These are phyloP conservation scores for Cariama cristata DNA, from an alignment of 2,113 vertebrate genomes.

Conservation along the genomic window DNA sequence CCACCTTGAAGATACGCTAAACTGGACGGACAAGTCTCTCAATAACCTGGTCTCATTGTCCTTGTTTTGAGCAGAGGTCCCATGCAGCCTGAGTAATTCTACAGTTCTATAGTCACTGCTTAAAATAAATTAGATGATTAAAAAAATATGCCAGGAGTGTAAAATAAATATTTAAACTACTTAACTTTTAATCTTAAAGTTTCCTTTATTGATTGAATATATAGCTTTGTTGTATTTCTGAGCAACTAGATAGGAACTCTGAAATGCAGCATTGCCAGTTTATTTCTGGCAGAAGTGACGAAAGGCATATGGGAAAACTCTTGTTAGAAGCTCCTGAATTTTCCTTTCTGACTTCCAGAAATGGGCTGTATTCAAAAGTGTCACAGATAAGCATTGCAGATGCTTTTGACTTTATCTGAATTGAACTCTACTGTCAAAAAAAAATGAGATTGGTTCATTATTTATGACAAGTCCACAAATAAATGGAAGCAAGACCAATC, in stretches of 20 bases:
- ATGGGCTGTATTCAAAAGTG: not conserved
- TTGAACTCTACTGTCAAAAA: not conserved
- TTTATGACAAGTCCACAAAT: not conserved
- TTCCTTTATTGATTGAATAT: not conserved
- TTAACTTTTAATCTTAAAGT: not conserved
- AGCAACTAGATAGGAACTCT: not conserved
- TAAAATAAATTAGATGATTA: not conserved
- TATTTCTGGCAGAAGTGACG: not conserved
- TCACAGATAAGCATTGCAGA: not conserved
- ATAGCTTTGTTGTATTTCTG: not conserved
- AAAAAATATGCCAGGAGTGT: not conserved
- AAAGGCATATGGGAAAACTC: not conserved
- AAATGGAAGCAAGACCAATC: not conserved
- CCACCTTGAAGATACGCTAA: not conserved
- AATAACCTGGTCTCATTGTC: not conserved
- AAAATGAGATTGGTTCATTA: not conserved
- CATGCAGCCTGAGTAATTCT: not conserved
- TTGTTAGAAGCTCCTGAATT: not conserved
- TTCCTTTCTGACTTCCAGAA: not conserved
- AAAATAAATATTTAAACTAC: not conserved
- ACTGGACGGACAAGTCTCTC: not conserved
- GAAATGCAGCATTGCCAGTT: not conserved
- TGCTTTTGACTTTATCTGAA: not conserved
- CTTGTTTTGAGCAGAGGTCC: not conserved
- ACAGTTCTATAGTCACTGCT: not conserved